Conservation (phyloP, 2,888 invertebrate species). For the Ophioninae sp. region DNA sequence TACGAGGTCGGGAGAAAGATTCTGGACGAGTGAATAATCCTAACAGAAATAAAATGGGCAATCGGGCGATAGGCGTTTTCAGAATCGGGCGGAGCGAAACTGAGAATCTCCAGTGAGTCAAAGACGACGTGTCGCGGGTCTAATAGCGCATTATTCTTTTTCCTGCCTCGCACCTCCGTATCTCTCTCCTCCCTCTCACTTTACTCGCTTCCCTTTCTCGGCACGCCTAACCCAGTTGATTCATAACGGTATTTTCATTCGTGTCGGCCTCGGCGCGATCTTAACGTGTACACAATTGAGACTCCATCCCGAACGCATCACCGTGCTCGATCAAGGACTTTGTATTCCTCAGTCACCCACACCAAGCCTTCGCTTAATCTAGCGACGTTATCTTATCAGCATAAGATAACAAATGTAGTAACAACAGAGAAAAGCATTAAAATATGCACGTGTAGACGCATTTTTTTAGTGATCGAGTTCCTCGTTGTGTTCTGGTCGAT, state of each 20-base stretch:
- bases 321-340: background rate
- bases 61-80: background rate
- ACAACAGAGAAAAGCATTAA: background rate
- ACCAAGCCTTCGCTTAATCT: background rate
- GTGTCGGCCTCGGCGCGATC: conserved; percentile 40
- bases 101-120: conserved; percentile 10
- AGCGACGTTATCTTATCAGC: background rate
- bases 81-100: conserved; percentile 4
- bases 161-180: background rate
- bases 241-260: conserved; percentile 62
- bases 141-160: background rate
- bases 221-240: conserved; percentile 58
- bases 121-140: conserved; percentile 19
- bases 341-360: background rate
- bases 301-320: conserved; percentile 25
- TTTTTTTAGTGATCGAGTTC: background rate
- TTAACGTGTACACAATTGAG: conserved; percentile 19
- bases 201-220: conserved; percentile 7
- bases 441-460: background rate
- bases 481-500: background rate
- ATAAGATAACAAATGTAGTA: conserved; percentile 13
- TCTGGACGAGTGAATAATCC: background rate
- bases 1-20: background rate
- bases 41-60: background rate
- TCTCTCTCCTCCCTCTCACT: conserved; percentile 6